Conservation (phyloP, 2,888 invertebrate species). For the Tinea semifulvella region DNA sequence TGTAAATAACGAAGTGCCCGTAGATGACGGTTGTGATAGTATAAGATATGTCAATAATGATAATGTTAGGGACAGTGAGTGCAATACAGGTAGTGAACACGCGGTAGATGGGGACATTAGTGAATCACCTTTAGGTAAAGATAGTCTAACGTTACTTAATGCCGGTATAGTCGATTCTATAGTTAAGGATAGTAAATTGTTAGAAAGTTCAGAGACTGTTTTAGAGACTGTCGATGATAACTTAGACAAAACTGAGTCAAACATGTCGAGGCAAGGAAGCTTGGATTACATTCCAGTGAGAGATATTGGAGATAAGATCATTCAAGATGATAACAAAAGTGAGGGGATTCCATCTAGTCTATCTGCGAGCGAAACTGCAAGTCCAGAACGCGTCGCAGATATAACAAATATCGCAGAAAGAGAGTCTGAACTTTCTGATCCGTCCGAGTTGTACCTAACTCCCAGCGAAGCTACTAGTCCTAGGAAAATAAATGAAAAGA, state of each 20-base stretch:
- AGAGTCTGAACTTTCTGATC: constrained; percentile 72
- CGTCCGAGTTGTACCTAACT: constrained; percentile 74
- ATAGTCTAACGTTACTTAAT: constrained; percentile 27
- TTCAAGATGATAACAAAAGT: constrained; percentile 48
- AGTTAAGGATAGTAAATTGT: constrained; percentile 38
- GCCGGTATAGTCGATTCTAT: constrained; percentile 37
- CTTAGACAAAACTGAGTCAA: constrained; percentile 42
- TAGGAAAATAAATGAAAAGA: constrained; percentile 51
- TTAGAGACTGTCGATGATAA: constrained; percentile 33
- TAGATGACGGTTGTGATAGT: constrained; percentile 47
- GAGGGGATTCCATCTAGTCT: constrained; percentile 59
- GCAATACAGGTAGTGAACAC: constrained; percentile 30
- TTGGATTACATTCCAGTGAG: constrained; percentile 60
- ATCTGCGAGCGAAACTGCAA: constrained; percentile 56
- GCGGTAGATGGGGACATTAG: constrained; percentile 32
- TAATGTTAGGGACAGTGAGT: constrained; percentile 19
- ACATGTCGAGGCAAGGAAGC: constrained; percentile 50
- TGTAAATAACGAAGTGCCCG: constrained; percentile 28
- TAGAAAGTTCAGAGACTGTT: constrained; percentile 51
- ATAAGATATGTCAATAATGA: constrained; percentile 29
- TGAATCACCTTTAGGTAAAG: constrained; percentile 19
- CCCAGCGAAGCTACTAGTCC: constrained; percentile 71
- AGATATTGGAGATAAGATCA: constrained; percentile 49
- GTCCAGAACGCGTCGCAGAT: constrained; percentile 52
- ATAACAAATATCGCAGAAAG: constrained; percentile 52